Percentiles rank a stretch among this genome's conserved stretches.
Conservation (phyloP, 2,113 vertebrate species). For the Nycticorax nycticorax region DNA sequence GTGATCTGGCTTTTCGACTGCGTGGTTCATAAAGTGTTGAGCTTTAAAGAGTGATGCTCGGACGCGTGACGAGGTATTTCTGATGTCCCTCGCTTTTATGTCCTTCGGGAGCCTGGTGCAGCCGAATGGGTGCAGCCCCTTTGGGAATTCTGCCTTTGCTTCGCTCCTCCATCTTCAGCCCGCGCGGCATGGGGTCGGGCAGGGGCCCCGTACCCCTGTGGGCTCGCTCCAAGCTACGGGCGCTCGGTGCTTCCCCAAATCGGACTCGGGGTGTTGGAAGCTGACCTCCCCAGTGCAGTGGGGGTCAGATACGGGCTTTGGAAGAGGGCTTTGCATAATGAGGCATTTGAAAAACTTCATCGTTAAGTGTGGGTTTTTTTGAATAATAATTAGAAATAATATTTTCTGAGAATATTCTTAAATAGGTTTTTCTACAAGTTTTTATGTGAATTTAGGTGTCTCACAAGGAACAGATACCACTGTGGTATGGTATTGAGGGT, state of each 20-base stretch:
- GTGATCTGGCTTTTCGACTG: background rate
- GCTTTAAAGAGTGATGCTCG: background rate
- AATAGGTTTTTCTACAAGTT: background rate
- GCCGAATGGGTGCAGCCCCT: too few relatives aligned
- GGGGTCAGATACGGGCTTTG: too few relatives aligned
- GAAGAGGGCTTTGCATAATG: background rate
- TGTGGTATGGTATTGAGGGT: background rate
- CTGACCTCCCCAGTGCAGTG: rapidly evolving
- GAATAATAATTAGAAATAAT: background rate
- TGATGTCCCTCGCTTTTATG: background rate
- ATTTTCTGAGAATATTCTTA: background rate
- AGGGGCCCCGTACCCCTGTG: rapidly evolving
- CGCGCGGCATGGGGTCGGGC: rapidly evolving
- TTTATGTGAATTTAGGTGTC: background rate
- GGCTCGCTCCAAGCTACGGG: rapidly evolving
- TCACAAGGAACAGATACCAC: background rate
- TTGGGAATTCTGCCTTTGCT: background rate
- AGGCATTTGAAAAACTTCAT: background rate
- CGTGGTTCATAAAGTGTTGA: too few relatives aligned
- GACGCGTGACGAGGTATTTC: rapidly evolving
- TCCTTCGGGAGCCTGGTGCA: background rate
- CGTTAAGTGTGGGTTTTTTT: background rate
- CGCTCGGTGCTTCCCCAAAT: rapidly evolving
- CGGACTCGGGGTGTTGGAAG: rapidly evolving
- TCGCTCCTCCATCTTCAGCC: rapidly evolving